Evolutionary conservation across 2,113 vertebrate genomes (phyloP).

Genomic region (Halichoeres trimaculatus): DNA sequence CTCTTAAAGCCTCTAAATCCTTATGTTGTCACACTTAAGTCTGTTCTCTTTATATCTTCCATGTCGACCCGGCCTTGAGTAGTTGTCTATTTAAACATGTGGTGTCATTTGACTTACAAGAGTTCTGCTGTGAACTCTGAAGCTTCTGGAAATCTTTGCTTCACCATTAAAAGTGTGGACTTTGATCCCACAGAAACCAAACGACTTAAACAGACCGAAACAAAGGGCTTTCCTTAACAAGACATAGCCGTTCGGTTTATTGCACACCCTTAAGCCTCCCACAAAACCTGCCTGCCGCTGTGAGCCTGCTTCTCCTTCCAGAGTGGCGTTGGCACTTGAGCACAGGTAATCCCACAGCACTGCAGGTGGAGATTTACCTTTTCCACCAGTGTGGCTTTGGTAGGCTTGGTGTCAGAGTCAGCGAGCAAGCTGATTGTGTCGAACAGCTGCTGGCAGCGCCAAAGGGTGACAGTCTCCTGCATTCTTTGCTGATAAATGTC

Average conservation of each 20-base stretch:
- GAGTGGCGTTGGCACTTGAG: constrained; percentile 31
- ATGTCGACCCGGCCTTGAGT: constrained; percentile 10
- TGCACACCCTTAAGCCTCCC: constrained; percentile 45
- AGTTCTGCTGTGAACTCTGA: constrained; percentile 37
- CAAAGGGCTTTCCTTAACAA: constrained; percentile 68
- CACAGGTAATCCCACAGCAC: constrained; percentile 49
- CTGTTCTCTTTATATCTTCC: constrained; percentile 15
- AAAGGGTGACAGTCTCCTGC: constrained; percentile 22
- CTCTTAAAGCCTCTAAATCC: constrained; percentile 15
- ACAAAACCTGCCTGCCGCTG: constrained; percentile 39
- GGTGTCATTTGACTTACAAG: constrained; percentile 56
- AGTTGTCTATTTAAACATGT: constrained; percentile 41
- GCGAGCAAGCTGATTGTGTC: constrained; percentile 28
- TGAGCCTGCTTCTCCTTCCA: constrained; percentile 41
- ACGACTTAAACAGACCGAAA: constrained; percentile 60
- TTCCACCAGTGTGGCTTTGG: constrained; percentile 29
- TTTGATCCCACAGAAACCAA: constrained; percentile 61
- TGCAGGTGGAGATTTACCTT: constrained; percentile 53
- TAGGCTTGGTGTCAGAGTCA: constrained; percentile 31
- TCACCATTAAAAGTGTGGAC: constrained; percentile 66
- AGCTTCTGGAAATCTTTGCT: constrained; percentile 56
- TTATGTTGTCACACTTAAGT: constrained; percentile 10
- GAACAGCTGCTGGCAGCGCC: constrained; percentile 39
- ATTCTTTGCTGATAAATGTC: constrained; percentile 13
- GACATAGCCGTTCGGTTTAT: constrained; percentile 48